A percentile compares a stretch with the other conserved stretches of the same genome.
Conservation (phyloP, 2,888 invertebrate genomes). For the Catonia carolina region DNA sequence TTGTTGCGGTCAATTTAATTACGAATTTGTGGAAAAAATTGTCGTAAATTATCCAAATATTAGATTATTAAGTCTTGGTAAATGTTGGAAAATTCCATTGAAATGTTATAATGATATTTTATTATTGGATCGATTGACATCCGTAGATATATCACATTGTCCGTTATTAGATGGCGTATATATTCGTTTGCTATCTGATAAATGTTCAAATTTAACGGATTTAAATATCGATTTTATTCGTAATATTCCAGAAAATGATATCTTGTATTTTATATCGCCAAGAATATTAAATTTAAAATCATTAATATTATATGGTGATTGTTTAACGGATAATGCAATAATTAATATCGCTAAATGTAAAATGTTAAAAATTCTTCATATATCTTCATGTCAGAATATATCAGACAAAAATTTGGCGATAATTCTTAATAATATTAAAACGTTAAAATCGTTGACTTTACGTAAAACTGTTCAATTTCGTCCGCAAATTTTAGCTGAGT, state of each 20-base stretch:
- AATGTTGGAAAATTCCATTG: constrained; percentile 19
- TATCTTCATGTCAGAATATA: constrained; percentile 17
- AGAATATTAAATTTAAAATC: constrained; percentile 5
- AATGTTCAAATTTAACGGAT: constrained; percentile 7
- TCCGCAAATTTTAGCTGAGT: neutral
- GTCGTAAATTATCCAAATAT: neutral
- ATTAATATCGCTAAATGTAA: constrained; percentile 6
- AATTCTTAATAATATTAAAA: constrained; percentile 3
- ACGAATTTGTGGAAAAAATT: constrained; percentile 5
- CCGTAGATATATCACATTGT: constrained; percentile 16
- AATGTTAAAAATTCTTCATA: constrained; percentile 16
- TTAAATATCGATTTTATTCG: constrained; percentile 20
- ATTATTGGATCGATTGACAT: constrained; percentile 12
- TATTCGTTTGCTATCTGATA: constrained; percentile 3
- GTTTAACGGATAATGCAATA: constrained; percentile 15
- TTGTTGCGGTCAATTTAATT: constrained; percentile 18
- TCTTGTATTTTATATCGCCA: constrained; percentile 4
- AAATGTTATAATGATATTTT: constrained; percentile 18
- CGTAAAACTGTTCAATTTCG: constrained; percentile 7
- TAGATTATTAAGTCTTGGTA: constrained; percentile 13
- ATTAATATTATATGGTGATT: constrained; percentile 14
- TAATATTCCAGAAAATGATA: constrained; percentile 15
- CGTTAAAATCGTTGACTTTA: constrained; percentile 16
- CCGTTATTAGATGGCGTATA: neutral
- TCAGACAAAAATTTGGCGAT: constrained; percentile 9